Evolutionary conservation across 2,888 invertebrate species (phyloP).

Genomic region (Scaptomyza caliginosa): DNA sequence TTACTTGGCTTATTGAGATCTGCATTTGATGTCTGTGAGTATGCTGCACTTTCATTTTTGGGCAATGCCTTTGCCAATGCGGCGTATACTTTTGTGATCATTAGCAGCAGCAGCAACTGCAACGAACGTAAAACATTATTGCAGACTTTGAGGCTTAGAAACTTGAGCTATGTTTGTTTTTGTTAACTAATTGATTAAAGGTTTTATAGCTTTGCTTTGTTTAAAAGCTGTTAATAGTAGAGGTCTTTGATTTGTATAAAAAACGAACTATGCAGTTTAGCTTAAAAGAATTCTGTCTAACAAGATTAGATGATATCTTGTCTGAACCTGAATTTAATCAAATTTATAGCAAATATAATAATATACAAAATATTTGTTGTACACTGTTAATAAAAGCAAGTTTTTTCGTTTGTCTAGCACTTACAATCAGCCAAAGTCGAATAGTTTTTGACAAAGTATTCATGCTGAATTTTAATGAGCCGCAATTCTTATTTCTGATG

Average conservation of each 20-base stretch:
- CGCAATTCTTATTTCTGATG: constrained; percentile 23
- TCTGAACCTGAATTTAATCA: too few relatives aligned
- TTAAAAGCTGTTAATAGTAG: neutral
- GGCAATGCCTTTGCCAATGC: constrained; percentile 27
- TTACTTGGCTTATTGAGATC: constrained; percentile 28
- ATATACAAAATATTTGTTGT: too few relatives aligned
- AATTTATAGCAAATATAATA: too few relatives aligned
- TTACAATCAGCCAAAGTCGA: constrained; percentile 54
- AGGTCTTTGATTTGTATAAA: neutral
- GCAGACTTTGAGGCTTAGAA: constrained; percentile 47
- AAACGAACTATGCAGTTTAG: too few relatives aligned
- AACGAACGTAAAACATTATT: neutral
- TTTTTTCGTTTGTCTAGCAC: constrained; percentile 24
- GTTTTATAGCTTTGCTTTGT: neutral
- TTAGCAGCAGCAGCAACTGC: constrained; percentile 39
- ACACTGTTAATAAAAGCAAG: neutral
- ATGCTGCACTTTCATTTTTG: constrained; percentile 31
- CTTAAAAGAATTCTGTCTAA: too few relatives aligned
- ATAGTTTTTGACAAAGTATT: constrained; percentile 31
- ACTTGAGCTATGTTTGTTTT: neutral
- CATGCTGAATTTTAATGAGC: constrained; percentile 60
- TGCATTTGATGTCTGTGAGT: constrained; percentile 32
- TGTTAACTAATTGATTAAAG: neutral
- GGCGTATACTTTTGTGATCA: constrained; percentile 59
- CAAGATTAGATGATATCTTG: too few relatives aligned